Base-by-base conservation (phyloP, 2,888 invertebrate genomes). In the Proisotoma minuta region DNA sequence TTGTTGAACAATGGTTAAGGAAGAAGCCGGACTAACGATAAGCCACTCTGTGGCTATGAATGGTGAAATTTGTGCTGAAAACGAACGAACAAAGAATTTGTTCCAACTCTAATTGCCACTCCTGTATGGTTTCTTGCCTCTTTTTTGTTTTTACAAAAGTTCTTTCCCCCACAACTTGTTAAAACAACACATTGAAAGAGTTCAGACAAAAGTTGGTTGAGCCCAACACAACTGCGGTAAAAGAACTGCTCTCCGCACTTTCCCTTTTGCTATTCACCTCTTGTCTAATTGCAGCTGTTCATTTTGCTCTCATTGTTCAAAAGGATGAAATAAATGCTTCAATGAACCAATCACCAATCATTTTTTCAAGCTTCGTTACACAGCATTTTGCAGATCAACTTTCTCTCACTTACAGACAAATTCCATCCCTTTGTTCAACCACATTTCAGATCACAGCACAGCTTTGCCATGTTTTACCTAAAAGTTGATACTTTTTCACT, bases 101-200 rank as follows among this genome's bases (percentile, higher is more conserved):
- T 43, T 56, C 43, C 18, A 22, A 22, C 15, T 20, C 56, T 56
- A 56, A 56, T 56, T 56, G 56, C 56, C 56, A 56, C 56, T 56
- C 47, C 47, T 43, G 12, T 23, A 34, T 20, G 15, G 12, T 29
- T 54, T 54, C 23, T 54, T 26, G 20, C 50, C 18, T 43, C 43
- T 43, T 43, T 5, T 5, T 43, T 34, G 5, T 43, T 43, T 43
- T n/a, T 43, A 43, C 43, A 43, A 43, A 43, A 43, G 18, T 43
- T 43, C 43, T 43, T 43, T 43, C 43, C 20, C 43, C n/a, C 43
- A 18, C 43, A 43, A n/a, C n/a, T n/a, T n/a, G n/a, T n/a, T n/a
- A 43, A 43, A 43, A 15, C 43, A 5, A 43, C 43, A 34, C 34
- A 43, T n/a, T n/a, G n/a, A n/a, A n/a, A n/a, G n/a, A n/a, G n/a